phyloP scores from a whole-genome alignment of 2,113 vertebrate species.

The Pionites leucogaster region DNA sequence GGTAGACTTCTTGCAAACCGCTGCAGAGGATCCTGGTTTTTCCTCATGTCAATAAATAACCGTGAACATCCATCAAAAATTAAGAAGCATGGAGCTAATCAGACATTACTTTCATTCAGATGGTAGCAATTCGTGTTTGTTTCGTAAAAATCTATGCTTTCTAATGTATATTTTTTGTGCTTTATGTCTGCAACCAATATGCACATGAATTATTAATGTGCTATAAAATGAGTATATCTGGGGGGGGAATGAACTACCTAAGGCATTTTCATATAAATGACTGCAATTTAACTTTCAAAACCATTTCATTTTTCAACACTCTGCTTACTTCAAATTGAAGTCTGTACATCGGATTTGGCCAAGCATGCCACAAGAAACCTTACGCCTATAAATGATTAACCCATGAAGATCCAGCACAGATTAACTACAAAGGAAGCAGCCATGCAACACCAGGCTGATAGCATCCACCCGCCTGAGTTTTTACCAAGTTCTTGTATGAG shows the following conservation, averaged over 20 bases:
- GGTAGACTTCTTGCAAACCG: neutral
- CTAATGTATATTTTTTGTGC: neutral
- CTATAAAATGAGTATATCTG: constrained; percentile 10
- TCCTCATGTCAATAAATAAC: neutral
- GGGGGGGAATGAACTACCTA: neutral
- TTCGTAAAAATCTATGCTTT: constrained; percentile 22
- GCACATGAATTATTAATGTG: constrained; percentile 59
- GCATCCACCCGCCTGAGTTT: neutral
- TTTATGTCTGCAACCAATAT: constrained; percentile 32
- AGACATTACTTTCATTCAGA: neutral
- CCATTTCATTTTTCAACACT: constrained; percentile 27
- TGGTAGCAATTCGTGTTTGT: constrained; percentile 27
- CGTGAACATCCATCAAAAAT: neutral
- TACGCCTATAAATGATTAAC: constrained; percentile 39
- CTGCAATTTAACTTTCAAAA: constrained; percentile 55
- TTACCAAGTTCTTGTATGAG: neutral
- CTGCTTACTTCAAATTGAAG: constrained; percentile 24
- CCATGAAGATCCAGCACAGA: neutral
- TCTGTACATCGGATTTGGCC: neutral
- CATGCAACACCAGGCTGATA: neutral
- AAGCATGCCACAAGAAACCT: constrained; percentile 14
- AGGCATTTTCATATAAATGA: constrained; percentile 57
- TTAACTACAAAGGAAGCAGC: neutral
- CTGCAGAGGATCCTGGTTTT: neutral
- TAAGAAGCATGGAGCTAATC: constrained; percentile 26